These are phyloP conservation scores for Amblyteles armatorius DNA, from an alignment of 2,888 invertebrate genomes.

Conservation along the genomic window DNA sequence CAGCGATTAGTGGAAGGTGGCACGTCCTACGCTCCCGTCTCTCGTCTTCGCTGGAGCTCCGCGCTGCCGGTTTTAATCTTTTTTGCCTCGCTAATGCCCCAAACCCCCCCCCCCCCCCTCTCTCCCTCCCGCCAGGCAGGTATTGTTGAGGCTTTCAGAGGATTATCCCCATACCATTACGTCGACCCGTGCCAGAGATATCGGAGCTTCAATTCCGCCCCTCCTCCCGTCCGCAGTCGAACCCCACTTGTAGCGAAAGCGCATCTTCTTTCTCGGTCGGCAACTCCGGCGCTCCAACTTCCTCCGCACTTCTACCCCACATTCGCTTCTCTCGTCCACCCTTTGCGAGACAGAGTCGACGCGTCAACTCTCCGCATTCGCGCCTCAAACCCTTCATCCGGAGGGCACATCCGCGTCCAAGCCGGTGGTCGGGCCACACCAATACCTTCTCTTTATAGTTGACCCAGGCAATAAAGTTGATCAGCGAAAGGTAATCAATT, in stretches of 20 bases:
- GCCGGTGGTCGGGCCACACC: background rate
- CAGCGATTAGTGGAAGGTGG: constrained; percentile 49
- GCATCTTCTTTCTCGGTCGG: constrained; percentile 5
- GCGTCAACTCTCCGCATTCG: background rate
- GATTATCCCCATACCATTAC: constrained; percentile 59
- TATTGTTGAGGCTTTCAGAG: constrained; percentile 64
- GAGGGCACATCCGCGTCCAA: background rate
- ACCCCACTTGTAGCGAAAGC: background rate
- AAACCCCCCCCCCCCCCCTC: background rate
- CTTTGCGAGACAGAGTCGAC: constrained; percentile 3
- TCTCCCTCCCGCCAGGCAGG: constrained; percentile 32
- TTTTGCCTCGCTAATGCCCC: constrained; percentile 55
- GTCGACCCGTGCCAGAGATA: constrained; percentile 53
- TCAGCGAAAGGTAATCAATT: background rate
- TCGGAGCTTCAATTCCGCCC: constrained; percentile 14
- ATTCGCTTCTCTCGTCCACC: background rate
- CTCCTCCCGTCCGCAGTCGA: background rate
- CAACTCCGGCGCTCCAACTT: background rate
- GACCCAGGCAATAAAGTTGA: background rate
- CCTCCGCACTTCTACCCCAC: background rate
- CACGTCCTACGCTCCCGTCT: constrained; percentile 12
- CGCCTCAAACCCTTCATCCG: background rate
- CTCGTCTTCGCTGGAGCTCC: background rate
- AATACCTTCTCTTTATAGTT: background rate
- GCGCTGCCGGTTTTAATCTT: constrained; percentile 46